Evolutionary conservation across 2,113 vertebrate genomes (phyloP), one percentile per base, ranked within the genome.

Genomic region (Macaca mulatta): DNA sequence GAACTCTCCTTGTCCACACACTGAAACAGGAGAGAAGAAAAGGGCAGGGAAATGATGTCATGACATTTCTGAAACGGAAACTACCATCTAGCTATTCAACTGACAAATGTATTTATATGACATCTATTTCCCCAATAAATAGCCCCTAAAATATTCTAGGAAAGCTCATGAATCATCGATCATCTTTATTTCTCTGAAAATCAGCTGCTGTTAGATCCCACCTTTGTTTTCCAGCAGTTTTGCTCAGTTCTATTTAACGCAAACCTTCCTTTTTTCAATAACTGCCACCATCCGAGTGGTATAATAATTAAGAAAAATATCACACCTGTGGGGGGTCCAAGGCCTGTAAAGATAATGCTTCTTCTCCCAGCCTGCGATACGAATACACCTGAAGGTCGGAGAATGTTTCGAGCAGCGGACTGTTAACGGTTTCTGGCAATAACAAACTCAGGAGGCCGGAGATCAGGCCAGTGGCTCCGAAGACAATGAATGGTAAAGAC

Each of bases 361-460:
- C 98, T 48, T 98, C 98, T 40, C 97, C 98, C 57, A 99, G 97
- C 55, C 98, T 98, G 96, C 98, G 97, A 45, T 99, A 99, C 0
- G 98, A 98, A 81, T 97, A 98, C 8, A 98, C 95, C 13, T 98
- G 98, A 74, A 99, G 98, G 97, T 99, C 99, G 43, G 99, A 97
- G 84, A 99, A 98, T 0, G 98, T 99, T 98, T 99, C 99, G 17
- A 99, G 98, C 97, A 99, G 90, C 1, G 99, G 98, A 61, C 98
- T 98, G 89, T 99, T 98, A 82, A 99, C 98, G 27, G 99, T 99
- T 96, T 99, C 99, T 13, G 99, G 99, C 90, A 99, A 93, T 25
- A 99, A 93, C 10, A 99, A 98, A 92, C 98, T 99, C 94, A 99
- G 97, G 77, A 99, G 85, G 9, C 99, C 99, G 0, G 99, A 98